phyloP scores from a whole-genome alignment of 2,888 invertebrate species.

The Seira musarum region DNA sequence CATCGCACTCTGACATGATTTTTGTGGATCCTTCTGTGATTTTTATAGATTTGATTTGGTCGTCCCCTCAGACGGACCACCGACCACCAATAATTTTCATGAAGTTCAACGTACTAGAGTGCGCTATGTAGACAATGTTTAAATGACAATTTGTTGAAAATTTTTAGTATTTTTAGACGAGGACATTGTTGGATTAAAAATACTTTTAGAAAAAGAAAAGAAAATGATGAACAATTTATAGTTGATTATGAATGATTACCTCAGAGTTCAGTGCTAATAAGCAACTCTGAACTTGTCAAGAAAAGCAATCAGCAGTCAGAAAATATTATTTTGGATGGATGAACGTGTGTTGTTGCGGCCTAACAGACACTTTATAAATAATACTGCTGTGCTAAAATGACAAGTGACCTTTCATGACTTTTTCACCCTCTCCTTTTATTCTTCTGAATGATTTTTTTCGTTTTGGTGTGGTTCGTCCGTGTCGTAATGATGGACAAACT shows the following conservation, averaged over 20 bases:
- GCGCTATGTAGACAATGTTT: conserved; percentile 23
- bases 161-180: background rate
- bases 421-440: too few relatives aligned
- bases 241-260: conserved; percentile 39
- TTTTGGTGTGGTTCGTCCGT: conserved; percentile 38
- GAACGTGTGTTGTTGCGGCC: conserved; percentile 11
- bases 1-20: too few relatives aligned
- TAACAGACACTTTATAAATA: conserved; percentile 10
- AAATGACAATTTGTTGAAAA: conserved; percentile 4
- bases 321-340: conserved; percentile 4
- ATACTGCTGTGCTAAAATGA: conserved; percentile 50
- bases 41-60: conserved; percentile 27
- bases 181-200: background rate
- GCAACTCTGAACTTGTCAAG: conserved; percentile 34
- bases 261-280: conserved; percentile 40
- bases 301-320: conserved; percentile 5
- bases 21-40: conserved; percentile 20
- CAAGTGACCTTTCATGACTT: conserved; percentile 53
- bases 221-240: conserved; percentile 22
- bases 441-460: conserved; percentile 19
- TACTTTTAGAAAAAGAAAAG: too few relatives aligned
- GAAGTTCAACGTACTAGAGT: conserved; percentile 28
- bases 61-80: background rate
- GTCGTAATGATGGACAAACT: conserved; percentile 36
- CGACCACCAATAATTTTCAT: background rate